These are phyloP conservation scores for Pterostichus madidus DNA, from an alignment of 2,888 invertebrate genomes.

Conservation along the genomic window DNA sequence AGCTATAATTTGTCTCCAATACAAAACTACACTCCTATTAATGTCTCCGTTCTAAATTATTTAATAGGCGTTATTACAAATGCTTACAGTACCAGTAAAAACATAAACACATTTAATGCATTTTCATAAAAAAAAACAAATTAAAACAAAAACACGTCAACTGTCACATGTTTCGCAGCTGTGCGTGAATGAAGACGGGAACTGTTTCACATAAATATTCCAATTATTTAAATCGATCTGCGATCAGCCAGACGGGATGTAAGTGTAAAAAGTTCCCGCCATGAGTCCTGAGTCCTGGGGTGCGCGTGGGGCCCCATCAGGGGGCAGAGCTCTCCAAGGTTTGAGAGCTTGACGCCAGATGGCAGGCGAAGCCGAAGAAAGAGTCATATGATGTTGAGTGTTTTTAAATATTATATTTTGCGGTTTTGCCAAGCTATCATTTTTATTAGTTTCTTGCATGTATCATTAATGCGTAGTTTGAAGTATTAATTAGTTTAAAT, in stretches of 20 bases:
- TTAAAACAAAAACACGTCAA: neutral
- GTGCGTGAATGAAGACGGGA: neutral
- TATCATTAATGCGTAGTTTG: too few relatives aligned
- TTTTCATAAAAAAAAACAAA: neutral
- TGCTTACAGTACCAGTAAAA: neutral
- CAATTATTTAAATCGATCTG: constrained; percentile 52
- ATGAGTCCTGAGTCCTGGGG: constrained; percentile 16
- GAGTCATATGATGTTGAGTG: too few relatives aligned
- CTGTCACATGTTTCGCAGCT: constrained; percentile 27
- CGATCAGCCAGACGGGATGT: constrained; percentile 24
- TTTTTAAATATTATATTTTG: too few relatives aligned
- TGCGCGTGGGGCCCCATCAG: neutral
- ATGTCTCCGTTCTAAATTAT: constrained; percentile 4
- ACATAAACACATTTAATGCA: constrained; percentile 9
- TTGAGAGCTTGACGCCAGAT: constrained; percentile 7
- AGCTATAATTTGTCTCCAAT: neutral
- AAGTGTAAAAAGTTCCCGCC: constrained; percentile 27
- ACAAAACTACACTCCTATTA: neutral
- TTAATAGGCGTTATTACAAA: neutral
- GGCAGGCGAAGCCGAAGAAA: neutral
- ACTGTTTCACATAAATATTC: constrained; percentile 44
- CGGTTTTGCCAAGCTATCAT: too few relatives aligned
- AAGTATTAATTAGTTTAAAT: too few relatives aligned
- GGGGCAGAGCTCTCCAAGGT: neutral
- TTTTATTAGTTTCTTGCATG: too few relatives aligned